Percentiles rank a stretch among this genome's conserved stretches.
These are phyloP conservation scores for Suricata suricatta DNA, from an alignment of 2,113 vertebrate genomes.

Conservation along the genomic window DNA sequence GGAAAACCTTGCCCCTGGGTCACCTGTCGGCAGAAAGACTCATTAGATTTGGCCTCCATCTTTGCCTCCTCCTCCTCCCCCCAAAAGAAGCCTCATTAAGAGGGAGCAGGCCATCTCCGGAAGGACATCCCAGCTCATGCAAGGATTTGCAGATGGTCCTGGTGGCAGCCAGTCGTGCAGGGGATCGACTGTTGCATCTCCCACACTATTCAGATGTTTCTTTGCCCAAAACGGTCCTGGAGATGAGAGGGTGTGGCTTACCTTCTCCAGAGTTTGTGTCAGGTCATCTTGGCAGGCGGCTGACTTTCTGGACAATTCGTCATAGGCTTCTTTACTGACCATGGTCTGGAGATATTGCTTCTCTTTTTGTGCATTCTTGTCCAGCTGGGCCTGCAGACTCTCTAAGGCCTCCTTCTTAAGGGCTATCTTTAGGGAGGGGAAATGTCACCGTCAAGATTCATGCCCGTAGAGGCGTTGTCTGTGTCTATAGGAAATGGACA, in stretches of 20 bases:
- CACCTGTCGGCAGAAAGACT: neutral
- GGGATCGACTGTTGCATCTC: neutral
- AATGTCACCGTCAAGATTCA: neutral
- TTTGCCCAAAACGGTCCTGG: neutral
- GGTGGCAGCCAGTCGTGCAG: neutral
- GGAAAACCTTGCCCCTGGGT: neutral
- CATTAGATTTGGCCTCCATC: neutral
- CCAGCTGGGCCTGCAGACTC: conserved; percentile 75
- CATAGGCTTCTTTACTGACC: conserved; percentile 63
- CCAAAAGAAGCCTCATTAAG: neutral
- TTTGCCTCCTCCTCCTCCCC: neutral
- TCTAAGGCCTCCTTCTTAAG: conserved; percentile 70
- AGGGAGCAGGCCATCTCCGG: neutral
- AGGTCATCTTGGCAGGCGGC: conserved; percentile 70
- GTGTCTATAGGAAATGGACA: neutral
- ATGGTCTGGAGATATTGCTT: conserved; percentile 54
- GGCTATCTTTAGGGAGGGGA: conserved; percentile 64
- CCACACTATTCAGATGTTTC: neutral
- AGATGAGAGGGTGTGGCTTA: conserved; percentile 22
- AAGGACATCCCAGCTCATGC: neutral
- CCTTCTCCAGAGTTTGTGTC: conserved; percentile 80
- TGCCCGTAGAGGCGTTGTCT: neutral
- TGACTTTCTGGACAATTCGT: conserved; percentile 72
- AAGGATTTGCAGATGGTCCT: neutral
- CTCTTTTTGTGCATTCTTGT: conserved; percentile 46